These are phyloP conservation scores for Drosophila takahashii DNA, from an alignment of 1,140 invertebrate species.

Conservation along the genomic window DNA sequence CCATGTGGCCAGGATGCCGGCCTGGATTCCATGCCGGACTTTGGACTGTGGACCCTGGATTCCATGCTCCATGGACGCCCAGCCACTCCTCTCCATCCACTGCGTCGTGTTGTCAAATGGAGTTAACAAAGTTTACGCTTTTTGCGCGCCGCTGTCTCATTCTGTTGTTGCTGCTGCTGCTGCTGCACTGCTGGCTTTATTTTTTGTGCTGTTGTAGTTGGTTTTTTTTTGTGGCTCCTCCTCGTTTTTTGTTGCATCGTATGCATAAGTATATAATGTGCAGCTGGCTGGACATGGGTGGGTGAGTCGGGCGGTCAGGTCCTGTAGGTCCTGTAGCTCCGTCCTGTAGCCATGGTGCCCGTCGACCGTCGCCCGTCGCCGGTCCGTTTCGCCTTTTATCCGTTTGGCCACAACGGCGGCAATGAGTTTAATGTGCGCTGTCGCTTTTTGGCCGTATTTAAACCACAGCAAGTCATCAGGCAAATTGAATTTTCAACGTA, in stretches of 20 bases:
- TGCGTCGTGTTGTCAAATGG: constrained; percentile 69
- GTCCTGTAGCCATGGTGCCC: constrained; percentile 34
- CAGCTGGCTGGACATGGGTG: constrained; percentile 55
- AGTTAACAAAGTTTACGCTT: constrained; percentile 80
- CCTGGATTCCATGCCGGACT: constrained; percentile 16
- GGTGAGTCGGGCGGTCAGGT: neutral
- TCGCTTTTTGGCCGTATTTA: constrained; percentile 79
- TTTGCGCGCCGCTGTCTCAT: constrained; percentile 61
- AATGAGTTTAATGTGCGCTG: constrained; percentile 78
- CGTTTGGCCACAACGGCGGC: constrained; percentile 57
- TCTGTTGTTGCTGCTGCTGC: constrained; percentile 17
- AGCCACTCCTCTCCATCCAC: constrained; percentile 6
- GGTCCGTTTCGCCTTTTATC: constrained; percentile 58
- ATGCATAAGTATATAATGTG: constrained; percentile 80
- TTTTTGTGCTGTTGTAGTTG: constrained; percentile 23
- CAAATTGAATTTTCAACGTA: constrained; percentile 84
- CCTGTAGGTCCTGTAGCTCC: constrained; percentile 4
- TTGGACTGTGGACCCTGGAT: constrained; percentile 1
- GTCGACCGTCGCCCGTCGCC: constrained; percentile 11
- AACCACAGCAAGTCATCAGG: constrained; percentile 83
- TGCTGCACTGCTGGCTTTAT: constrained; percentile 11
- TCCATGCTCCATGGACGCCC: neutral
- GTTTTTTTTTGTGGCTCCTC: constrained; percentile 36
- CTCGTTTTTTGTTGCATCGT: constrained; percentile 43
- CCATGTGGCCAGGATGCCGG: constrained; percentile 50